Evolutionary conservation across 2,888 invertebrate species (phyloP).

Genomic region (Ctena decussata): DNA sequence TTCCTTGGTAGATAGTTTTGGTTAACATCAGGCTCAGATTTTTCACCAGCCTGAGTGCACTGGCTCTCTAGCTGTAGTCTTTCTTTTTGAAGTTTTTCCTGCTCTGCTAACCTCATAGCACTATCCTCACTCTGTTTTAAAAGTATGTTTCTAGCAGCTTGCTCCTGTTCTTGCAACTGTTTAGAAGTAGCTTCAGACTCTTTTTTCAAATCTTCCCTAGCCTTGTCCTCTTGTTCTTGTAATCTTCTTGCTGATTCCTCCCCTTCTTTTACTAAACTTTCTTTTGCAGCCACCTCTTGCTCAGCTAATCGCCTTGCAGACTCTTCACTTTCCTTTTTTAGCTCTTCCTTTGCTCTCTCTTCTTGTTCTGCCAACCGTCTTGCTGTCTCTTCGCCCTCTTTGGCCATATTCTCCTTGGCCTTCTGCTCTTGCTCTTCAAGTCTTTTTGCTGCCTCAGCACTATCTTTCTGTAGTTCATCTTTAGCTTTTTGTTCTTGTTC

Average conservation of each 20-base stretch:
- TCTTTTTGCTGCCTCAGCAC: slow-evolving; percentile 52
- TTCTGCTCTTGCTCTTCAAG: slow-evolving; percentile 55
- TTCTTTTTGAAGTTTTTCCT: slow-evolving; percentile 60
- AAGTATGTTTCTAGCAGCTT: slow-evolving; percentile 41
- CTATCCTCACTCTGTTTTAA: slow-evolving; percentile 55
- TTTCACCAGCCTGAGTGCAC: slow-evolving; percentile 28
- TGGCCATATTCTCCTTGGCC: slow-evolving; percentile 51
- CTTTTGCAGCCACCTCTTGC: slow-evolving; percentile 50
- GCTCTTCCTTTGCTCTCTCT: slow-evolving; percentile 46
- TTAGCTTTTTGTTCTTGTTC: slow-evolving; percentile 55
- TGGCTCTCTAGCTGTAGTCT: slow-evolving; percentile 58
- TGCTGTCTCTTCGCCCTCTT: slow-evolving; percentile 60
- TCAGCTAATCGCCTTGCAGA: slow-evolving; percentile 48
- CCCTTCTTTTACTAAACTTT: slow-evolving; percentile 57
- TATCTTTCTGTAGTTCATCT: slow-evolving; percentile 52
- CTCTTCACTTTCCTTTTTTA: slow-evolving; percentile 53
- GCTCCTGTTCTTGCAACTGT: slow-evolving; percentile 51
- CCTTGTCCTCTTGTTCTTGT: slow-evolving; percentile 59
- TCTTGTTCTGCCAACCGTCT: slow-evolving; percentile 55
- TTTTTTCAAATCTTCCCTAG: slow-evolving; percentile 57
- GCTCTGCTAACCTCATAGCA: slow-evolving; percentile 45
- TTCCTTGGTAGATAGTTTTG: slow-evolving; percentile 24
- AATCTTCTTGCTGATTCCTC: slow-evolving; percentile 53
- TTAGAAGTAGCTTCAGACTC: slow-evolving; percentile 57
- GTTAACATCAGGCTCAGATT: slow-evolving; percentile 15